These are phyloP conservation scores for Acanthisitta chloris DNA, from an alignment of 2,113 vertebrate genomes.

Conservation along the genomic window DNA sequence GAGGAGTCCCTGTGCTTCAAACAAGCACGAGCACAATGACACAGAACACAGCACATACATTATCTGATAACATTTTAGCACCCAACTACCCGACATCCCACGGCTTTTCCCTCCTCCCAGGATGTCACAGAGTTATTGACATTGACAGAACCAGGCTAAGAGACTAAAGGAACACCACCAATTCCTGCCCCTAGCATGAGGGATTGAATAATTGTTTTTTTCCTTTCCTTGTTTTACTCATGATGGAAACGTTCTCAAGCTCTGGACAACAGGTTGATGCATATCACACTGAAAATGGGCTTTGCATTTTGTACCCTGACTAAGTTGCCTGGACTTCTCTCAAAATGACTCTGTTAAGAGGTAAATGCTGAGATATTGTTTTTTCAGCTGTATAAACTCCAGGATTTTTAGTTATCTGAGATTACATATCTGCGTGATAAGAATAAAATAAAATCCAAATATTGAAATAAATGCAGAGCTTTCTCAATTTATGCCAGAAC, in stretches of 20 bases:
- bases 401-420: not conserved
- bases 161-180: not conserved
- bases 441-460: too few relatives aligned
- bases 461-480: not conserved
- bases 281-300: accelerated
- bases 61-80: not conserved
- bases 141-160: constrained; percentile 53
- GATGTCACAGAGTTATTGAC: not conserved
- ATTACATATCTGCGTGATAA: accelerated
- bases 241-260: not conserved
- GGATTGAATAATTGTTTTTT: not conserved
- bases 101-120: not conserved
- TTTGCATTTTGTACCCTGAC: not conserved
- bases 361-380: not conserved
- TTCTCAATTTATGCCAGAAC: not conserved
- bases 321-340: not conserved
- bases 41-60: not conserved
- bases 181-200: not conserved
- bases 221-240: accelerated
- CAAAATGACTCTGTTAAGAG: not conserved
- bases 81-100: not conserved
- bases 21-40: accelerated
- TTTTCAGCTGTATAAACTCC: accelerated
- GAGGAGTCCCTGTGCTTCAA: not conserved
- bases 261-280: not conserved